Percentiles rank a stretch among this genome's conserved stretches.
These are phyloP conservation scores for Choloepus hoffmanni DNA, from an alignment of 2,113 vertebrate species.

Conservation along the genomic window DNA sequence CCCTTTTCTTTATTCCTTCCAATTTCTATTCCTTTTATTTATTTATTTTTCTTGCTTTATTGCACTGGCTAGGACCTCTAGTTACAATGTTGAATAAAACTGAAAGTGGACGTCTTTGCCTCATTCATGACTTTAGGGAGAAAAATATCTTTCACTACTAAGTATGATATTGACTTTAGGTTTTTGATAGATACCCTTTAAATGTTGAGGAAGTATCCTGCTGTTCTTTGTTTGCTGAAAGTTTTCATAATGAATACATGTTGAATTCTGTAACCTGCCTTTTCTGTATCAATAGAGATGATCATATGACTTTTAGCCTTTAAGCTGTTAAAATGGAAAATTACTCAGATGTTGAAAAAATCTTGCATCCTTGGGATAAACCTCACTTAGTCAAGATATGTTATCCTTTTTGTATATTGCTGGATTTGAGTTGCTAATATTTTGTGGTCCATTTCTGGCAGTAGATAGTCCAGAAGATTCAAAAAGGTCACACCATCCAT, in stretches of 20 bases:
- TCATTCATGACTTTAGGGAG: not conserved
- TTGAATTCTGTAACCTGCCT: not conserved
- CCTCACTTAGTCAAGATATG: not conserved
- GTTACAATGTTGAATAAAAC: not conserved
- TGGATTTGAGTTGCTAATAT: not conserved
- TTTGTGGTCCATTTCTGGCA: not conserved
- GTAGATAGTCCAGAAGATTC: not conserved
- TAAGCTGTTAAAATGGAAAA: not conserved
- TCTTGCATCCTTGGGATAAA: not conserved
- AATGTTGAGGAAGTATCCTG: not conserved
- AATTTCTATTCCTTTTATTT: not conserved
- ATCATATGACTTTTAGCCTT: not conserved
- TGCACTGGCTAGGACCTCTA: not conserved
- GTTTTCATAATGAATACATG: not conserved
- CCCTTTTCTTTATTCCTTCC: not conserved
- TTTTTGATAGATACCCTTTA: not conserved
- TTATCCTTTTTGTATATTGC: not conserved
- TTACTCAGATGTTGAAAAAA: not conserved
- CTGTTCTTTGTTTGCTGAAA: not conserved
- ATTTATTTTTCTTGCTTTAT: not conserved
- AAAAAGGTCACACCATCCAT: not conserved
- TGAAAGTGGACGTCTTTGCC: not conserved
- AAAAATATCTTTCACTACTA: not conserved
- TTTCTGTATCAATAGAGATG: not conserved
- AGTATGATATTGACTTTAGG: not conserved